Conservation (phyloP, 2,888 invertebrate species). For the Eudemis profundana region DNA sequence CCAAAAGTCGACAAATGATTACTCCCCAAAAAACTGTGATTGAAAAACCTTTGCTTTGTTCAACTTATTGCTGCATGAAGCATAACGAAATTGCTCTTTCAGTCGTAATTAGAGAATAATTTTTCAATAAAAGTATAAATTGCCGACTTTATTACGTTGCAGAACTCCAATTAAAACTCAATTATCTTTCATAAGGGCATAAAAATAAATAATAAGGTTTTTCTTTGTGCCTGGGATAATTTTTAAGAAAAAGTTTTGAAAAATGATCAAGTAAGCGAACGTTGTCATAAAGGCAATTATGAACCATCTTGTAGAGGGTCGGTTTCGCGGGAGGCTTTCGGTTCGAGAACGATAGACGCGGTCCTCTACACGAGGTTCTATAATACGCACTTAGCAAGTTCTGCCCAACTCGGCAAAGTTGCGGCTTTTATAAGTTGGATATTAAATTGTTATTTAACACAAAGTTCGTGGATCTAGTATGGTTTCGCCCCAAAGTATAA, state of each 20-base stretch:
- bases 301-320: conserved; percentile 14
- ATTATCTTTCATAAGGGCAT: conserved; percentile 7
- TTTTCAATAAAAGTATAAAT: neutral
- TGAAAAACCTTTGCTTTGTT: too few relatives aligned
- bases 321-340: neutral
- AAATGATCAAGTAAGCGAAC: conserved; percentile 7
- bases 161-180: conserved; percentile 13
- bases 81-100: neutral
- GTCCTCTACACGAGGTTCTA: conserved; percentile 4
- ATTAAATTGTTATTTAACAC: conserved; percentile 43
- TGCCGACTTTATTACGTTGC: neutral
- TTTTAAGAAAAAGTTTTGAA: conserved; percentile 3
- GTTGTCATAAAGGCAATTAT: conserved; percentile 20
- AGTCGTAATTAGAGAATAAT: neutral
- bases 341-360: conserved; percentile 9
- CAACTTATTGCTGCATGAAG: too few relatives aligned
- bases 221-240: neutral
- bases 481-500: conserved; percentile 27
- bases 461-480: conserved; percentile 29
- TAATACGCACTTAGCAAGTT: conserved; percentile 36
- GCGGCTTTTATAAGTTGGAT: conserved; percentile 44
- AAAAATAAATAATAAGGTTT: conserved; percentile 20
- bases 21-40: too few relatives aligned
- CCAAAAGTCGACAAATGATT: too few relatives aligned
- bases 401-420: conserved; percentile 34